A percentile compares a stretch with the other conserved stretches of the same genome.
Evolutionary conservation across 2,797 vertebrate genomes (phyloP).

Genomic region (Tragelaphus oryx): DNA sequence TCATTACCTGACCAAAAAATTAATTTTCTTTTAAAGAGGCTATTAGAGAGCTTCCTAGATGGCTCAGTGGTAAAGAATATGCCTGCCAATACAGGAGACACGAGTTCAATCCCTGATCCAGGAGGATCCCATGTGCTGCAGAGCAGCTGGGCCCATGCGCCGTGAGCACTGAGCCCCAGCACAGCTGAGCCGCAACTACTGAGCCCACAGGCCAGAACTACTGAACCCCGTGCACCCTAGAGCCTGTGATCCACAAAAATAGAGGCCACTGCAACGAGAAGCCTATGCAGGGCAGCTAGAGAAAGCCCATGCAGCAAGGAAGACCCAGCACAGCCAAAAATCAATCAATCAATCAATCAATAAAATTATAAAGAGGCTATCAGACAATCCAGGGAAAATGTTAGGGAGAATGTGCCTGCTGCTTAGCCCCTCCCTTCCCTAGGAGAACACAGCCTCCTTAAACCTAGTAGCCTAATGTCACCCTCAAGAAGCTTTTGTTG

Average conservation of each 20-base stretch:
- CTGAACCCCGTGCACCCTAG: not conserved
- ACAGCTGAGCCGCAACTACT: not conserved
- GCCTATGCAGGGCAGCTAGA: not conserved
- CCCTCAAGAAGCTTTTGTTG: not conserved
- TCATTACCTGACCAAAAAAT: not conserved
- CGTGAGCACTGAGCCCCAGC: not conserved
- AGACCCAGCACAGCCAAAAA: not conserved
- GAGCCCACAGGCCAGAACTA: not conserved
- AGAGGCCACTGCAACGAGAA: not conserved
- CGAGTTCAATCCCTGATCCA: not conserved
- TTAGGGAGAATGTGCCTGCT: not conserved
- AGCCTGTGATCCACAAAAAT: not conserved
- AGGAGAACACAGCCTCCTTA: not conserved
- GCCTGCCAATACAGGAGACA: not conserved
- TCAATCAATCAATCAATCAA: not conserved
- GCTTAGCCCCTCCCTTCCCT: too few relatives aligned
- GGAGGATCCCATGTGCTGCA: not conserved
- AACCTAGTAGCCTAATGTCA: not conserved
- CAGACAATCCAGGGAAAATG: not conserved
- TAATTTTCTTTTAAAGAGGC: slow-evolving; percentile 7
- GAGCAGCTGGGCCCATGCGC: not conserved
- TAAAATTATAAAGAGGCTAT: not conserved
- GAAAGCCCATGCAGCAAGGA: not conserved
- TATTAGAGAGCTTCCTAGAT: not conserved
- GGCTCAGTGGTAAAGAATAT: not conserved